phyloP scores from a whole-genome alignment of 2,113 vertebrate genomes.

The Erythrocebus patas region DNA sequence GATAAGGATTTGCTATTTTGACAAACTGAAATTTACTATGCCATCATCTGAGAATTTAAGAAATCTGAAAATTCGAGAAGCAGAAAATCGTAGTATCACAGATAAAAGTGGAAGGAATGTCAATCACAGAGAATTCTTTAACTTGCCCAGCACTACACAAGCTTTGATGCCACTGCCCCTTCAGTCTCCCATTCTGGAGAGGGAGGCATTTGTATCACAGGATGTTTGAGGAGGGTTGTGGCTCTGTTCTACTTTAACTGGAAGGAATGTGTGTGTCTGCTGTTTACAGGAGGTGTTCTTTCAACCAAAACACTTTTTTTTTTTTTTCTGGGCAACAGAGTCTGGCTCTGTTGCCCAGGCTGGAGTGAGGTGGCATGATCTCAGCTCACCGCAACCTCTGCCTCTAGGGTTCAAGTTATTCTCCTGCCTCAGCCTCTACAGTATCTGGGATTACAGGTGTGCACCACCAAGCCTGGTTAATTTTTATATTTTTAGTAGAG shows the following conservation, averaged over 20 bases:
- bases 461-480: too few relatives aligned
- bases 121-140: neutral
- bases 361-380: too few relatives aligned
- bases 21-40: neutral
- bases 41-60: neutral
- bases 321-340: too few relatives aligned
- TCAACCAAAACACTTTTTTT: neutral
- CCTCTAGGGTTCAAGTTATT: too few relatives aligned
- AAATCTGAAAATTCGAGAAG: neutral
- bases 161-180: rapidly evolving
- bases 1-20: neutral
- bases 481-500: too few relatives aligned
- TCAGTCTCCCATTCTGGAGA: neutral
- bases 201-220: neutral
- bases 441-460: too few relatives aligned
- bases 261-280: neutral
- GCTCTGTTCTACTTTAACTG: neutral
- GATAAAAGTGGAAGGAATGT: neutral
- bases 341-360: too few relatives aligned
- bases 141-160: too few relatives aligned
- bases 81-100: neutral
- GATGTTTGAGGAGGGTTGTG: neutral
- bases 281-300: neutral
- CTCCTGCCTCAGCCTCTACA: too few relatives aligned
- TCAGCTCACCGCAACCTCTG: too few relatives aligned